A percentile compares a stretch with the other conserved stretches of the same genome.
These are phyloP conservation scores for Shargacucullia verbasci DNA, from an alignment of 2,888 invertebrate genomes.

Conservation along the genomic window DNA sequence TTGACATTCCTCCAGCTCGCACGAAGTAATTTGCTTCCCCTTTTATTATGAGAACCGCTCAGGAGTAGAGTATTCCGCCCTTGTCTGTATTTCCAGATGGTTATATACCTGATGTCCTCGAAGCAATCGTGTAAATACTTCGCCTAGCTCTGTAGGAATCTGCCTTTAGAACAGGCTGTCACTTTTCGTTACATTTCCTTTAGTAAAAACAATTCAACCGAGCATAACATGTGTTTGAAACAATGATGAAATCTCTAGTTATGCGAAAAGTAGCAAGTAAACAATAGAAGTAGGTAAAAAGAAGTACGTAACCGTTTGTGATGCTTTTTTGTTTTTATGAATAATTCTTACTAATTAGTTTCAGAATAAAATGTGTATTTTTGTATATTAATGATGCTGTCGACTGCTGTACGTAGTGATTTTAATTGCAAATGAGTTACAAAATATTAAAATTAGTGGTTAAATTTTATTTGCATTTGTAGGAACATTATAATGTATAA, in stretches of 20 bases:
- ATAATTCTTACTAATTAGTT: constrained; percentile 47
- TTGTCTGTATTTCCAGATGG: constrained; percentile 24
- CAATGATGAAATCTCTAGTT: constrained; percentile 6
- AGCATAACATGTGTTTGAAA: too few relatives aligned
- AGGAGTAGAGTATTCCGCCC: constrained; percentile 15
- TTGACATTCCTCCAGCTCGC: constrained; percentile 28
- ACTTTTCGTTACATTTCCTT: background rate
- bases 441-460: constrained; percentile 62
- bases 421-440: constrained; percentile 70
- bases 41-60: constrained; percentile 36
- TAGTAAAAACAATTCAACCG: constrained; percentile 4
- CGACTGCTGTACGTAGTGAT: constrained; percentile 54
- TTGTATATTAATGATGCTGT: constrained; percentile 44
- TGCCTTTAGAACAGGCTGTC: constrained; percentile 4
- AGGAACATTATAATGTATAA: too few relatives aligned
- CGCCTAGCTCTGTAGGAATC: constrained; percentile 5
- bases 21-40: constrained; percentile 22
- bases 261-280: constrained; percentile 24
- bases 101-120: constrained; percentile 26
- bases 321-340: constrained; percentile 41
- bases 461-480: constrained; percentile 22
- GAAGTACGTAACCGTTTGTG: constrained; percentile 11
- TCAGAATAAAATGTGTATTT: constrained; percentile 35
- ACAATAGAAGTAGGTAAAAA: constrained; percentile 27
- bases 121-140: constrained; percentile 10